A percentile compares a stretch with the other conserved stretches of the same genome.
Evolutionary conservation across 2,797 vertebrate species (phyloP).

Genomic region (Megaceryle alcyon): DNA sequence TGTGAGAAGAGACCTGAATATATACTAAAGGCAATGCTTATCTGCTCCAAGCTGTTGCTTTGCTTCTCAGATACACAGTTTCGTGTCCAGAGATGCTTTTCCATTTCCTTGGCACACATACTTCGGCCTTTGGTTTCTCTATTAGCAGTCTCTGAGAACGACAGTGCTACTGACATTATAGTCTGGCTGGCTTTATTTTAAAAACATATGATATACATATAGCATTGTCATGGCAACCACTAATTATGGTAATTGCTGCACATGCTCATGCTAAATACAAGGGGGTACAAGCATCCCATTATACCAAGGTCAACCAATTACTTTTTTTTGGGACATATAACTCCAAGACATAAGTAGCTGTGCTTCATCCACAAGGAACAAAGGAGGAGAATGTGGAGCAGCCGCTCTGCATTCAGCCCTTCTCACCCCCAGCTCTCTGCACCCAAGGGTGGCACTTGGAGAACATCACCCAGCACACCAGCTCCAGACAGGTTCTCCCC

Average conservation of each 20-base stretch:
- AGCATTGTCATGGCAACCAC: constrained; percentile 75
- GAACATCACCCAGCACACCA: not conserved
- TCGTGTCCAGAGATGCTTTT: not conserved
- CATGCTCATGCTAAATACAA: constrained; percentile 68
- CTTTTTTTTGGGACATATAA: not conserved
- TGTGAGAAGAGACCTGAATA: not conserved
- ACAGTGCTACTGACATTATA: constrained; percentile 54
- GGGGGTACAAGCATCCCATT: constrained; percentile 61
- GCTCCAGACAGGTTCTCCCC: not conserved
- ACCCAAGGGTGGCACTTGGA: not conserved
- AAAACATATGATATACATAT: constrained; percentile 30
- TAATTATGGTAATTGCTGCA: constrained; percentile 69
- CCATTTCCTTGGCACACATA: not conserved
- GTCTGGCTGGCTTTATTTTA: constrained; percentile 47
- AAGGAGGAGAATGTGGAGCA: not conserved
- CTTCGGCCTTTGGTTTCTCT: not conserved
- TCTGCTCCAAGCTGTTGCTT: not conserved
- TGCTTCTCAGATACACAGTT: not conserved
- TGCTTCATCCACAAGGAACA: not conserved
- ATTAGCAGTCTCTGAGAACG: not conserved
- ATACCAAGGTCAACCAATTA: constrained; percentile 24
- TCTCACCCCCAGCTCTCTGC: not conserved
- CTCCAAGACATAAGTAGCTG: not conserved
- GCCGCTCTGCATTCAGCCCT: not conserved
- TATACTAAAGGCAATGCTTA: not conserved